Base-by-base conservation (phyloP, 2,888 invertebrate genomes). In the Leptinotarsa haldemani region DNA sequence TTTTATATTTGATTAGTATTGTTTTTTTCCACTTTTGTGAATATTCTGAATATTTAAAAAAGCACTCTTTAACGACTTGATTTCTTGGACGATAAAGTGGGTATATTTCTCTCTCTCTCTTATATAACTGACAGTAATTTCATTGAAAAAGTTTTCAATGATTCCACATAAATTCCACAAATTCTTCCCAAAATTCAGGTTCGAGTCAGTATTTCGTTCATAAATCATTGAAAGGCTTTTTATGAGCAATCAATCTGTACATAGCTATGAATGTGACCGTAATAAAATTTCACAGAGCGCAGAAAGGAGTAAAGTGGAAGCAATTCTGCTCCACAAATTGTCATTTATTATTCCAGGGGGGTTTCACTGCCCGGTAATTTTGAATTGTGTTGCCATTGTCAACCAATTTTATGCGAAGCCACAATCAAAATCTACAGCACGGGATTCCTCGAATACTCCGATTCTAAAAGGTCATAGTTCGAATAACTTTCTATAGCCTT, bases 371-470 rank as follows among this genome's bases (percentile, higher is more conserved):
- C 25, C 56, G 20, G 15, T 56, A 56, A 56, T 56, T 56, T 13
- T 22, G 4, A 22, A 56, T 56, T 56, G 56, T 56, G 56, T 56
- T 56, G 56, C 56, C 16, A 56, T 56, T 56, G 56, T 56, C 56
- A 56, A 56, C 56, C 56, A 15, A 56, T 56, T 56, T 15, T 15
- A 22, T 56, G 4, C 13, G 22, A 56, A 56, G 18, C 56, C 25
- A 56, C 25, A 56, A 56, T 56, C 56, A 20, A 22, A 56, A 22
- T 4, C 9, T 25, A 20, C 56, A 56, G 22, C 56, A 25, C 22
- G 56, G 22, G 2, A 9, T 25, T 4, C 4, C 56, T 22, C 22
- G 20, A 13, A 56, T 25, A 13, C 16, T 25, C 22, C 56, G 2
- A 56, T 56, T 22, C 25, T 56, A 15, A 22, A 56, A 25, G 25